Evolutionary conservation across 2,888 invertebrate genomes (phyloP).

Genomic region (Papilio demoleus): DNA sequence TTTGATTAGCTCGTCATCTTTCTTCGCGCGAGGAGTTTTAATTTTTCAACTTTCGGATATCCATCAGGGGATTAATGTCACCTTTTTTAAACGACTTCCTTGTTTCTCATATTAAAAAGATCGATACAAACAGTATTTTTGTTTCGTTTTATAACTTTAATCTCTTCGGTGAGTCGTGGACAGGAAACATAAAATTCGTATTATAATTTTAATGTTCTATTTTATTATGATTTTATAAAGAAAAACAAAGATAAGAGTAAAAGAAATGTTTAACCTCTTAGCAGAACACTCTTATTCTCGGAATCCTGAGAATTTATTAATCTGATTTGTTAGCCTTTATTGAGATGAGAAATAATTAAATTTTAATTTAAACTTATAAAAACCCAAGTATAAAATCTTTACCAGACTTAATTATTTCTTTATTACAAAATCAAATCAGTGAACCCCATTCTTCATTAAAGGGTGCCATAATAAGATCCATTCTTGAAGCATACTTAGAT

Average conservation of each 20-base stretch:
- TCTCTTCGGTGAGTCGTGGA: neutral
- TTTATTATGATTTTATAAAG: no score
- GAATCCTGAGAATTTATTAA: no score
- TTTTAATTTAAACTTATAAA: no score
- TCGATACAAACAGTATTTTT: no score
- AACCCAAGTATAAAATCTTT: no score
- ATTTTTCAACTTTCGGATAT: slow-evolving; percentile 61
- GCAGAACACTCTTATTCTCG: no score
- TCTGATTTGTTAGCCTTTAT: no score
- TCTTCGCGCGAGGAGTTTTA: slow-evolving; percentile 64
- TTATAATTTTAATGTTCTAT: no score
- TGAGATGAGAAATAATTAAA: neutral
- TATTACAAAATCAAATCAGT: slow-evolving; percentile 38
- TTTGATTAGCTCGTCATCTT: slow-evolving; percentile 77
- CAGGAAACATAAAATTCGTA: no score
- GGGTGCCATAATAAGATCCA: slow-evolving; percentile 36
- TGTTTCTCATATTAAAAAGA: slow-evolving; percentile 15
- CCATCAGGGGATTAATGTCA: slow-evolving; percentile 43
- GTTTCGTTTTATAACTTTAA: neutral
- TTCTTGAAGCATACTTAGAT: slow-evolving; percentile 37
- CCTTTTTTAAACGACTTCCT: slow-evolving; percentile 24
- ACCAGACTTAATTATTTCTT: slow-evolving; percentile 32
- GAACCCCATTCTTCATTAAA: slow-evolving; percentile 32
- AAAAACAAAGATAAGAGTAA: no score
- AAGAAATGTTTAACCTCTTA: no score